Evolutionary conservation across 1,140 invertebrate genomes (phyloP).

Genomic region (Caenorhabditis tropicalis): DNA sequence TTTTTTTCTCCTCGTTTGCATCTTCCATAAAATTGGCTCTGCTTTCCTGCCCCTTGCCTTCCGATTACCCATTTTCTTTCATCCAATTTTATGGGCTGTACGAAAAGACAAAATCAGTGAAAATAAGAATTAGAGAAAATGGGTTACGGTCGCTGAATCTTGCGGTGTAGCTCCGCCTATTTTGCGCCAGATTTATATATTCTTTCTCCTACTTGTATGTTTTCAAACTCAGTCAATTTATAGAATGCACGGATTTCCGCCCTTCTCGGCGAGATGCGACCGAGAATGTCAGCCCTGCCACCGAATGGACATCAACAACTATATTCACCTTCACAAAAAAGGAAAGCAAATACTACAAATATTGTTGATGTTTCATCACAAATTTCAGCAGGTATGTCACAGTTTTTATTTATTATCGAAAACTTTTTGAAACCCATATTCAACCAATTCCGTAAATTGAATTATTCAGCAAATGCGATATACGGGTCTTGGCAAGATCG

Average conservation of each 20-base stretch:
- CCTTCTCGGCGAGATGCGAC: slow-evolving; percentile 17
- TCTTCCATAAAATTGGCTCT: slow-evolving; percentile 28
- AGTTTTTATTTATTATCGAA: no score
- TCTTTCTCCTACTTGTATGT: not conserved
- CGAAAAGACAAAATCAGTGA: not conserved
- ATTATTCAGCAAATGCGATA: slow-evolving; percentile 10
- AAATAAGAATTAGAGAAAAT: not conserved
- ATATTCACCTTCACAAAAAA: not conserved
- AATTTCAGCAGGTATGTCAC: not conserved
- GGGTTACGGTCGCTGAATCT: not conserved
- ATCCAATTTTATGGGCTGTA: slow-evolving; percentile 31
- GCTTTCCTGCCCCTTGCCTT: not conserved
- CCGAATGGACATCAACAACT: not conserved
- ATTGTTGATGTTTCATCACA: slow-evolving; percentile 25
- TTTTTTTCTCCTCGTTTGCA: slow-evolving; percentile 10
- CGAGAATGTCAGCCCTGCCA: not conserved
- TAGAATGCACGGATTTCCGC: slow-evolving; percentile 27
- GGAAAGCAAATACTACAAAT: slow-evolving; percentile 1
- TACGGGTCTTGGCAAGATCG: slow-evolving; percentile 30
- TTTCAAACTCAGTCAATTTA: not conserved
- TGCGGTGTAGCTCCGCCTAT: not conserved
- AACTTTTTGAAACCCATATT: not conserved
- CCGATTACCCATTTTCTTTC: slow-evolving; percentile 17
- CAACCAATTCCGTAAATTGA: not conserved
- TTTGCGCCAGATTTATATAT: not conserved